These are phyloP conservation scores for Plagodis pulveraria DNA, from an alignment of 2,888 invertebrate genomes.

Conservation along the genomic window DNA sequence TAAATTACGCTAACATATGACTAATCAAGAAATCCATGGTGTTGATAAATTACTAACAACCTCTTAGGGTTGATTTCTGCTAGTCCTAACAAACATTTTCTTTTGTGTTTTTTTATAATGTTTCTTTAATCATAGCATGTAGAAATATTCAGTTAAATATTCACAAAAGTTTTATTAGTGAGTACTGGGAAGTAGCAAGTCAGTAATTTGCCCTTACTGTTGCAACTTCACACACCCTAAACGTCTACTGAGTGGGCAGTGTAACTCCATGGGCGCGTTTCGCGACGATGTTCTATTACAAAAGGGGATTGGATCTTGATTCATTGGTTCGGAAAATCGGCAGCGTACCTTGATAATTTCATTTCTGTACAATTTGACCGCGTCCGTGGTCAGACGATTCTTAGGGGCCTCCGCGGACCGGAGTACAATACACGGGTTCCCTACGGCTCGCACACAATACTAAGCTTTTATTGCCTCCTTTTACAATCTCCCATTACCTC, in stretches of 20 bases:
- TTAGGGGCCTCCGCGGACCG: constrained; percentile 77
- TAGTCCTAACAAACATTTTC: too few relatives aligned
- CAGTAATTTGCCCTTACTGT: constrained; percentile 27
- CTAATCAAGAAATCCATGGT: too few relatives aligned
- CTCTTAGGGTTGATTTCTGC: too few relatives aligned
- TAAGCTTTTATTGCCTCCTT: constrained; percentile 85
- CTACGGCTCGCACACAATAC: constrained; percentile 82
- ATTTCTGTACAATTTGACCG: constrained; percentile 86
- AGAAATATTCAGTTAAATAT: too few relatives aligned
- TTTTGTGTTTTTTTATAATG: too few relatives aligned
- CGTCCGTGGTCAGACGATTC: constrained; percentile 82
- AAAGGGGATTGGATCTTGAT: constrained; percentile 85
- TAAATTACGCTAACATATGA: too few relatives aligned
- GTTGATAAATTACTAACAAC: too few relatives aligned
- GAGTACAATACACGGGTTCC: constrained; percentile 80
- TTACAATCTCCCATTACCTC: constrained; percentile 84
- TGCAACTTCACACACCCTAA: constrained; percentile 45
- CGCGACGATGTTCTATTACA: constrained; percentile 85
- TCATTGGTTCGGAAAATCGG: constrained; percentile 86
- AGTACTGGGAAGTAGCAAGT: too few relatives aligned
- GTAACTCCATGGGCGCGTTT: constrained; percentile 78
- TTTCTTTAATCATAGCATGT: too few relatives aligned
- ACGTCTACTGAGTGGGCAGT: constrained; percentile 78
- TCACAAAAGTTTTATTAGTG: not conserved
- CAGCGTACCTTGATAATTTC: constrained; percentile 85